phyloP scores from a whole-genome alignment of 2,888 invertebrate species.

The Cremastinae sp. region DNA sequence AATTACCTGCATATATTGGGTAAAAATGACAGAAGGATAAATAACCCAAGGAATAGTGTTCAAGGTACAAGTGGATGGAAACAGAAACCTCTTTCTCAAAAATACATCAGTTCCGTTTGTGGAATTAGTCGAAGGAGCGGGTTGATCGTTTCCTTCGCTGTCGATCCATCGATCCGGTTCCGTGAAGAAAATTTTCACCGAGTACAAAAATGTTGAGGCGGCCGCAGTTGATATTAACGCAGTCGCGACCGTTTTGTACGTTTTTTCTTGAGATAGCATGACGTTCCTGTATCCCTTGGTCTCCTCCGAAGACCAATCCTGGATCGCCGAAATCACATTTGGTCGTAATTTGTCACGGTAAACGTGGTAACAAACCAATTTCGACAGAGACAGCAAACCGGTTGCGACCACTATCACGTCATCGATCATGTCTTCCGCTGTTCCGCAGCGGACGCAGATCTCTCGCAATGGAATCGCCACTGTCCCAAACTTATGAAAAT shows the following conservation, averaged over 20 bases:
- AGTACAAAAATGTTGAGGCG: constrained; percentile 55
- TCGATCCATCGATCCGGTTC: constrained; percentile 58
- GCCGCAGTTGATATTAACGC: constrained; percentile 56
- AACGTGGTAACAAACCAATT: constrained; percentile 63
- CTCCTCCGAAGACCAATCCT: constrained; percentile 65
- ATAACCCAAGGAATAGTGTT: constrained; percentile 53
- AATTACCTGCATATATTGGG: constrained; percentile 55
- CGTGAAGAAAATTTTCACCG: constrained; percentile 56
- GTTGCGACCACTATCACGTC: constrained; percentile 63
- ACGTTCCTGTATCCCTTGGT: constrained; percentile 56
- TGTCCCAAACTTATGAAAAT: constrained; percentile 51
- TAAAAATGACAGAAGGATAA: constrained; percentile 52
- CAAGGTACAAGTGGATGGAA: constrained; percentile 63
- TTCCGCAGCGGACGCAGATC: constrained; percentile 64
- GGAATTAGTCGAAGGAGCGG: not conserved
- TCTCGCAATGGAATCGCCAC: constrained; percentile 61
- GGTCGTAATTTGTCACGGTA: constrained; percentile 63
- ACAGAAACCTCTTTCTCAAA: constrained; percentile 52
- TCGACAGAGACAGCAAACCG: constrained; percentile 63
- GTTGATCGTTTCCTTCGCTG: constrained; percentile 21
- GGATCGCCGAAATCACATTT: constrained; percentile 60
- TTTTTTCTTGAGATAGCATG: constrained; percentile 61
- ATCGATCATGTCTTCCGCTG: constrained; percentile 66
- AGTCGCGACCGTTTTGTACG: constrained; percentile 53
- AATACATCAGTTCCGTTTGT: constrained; percentile 46